Base-by-base conservation (phyloP, 2,888 invertebrate species). In the Scaptodrosophila latifasciaeformis region DNA sequence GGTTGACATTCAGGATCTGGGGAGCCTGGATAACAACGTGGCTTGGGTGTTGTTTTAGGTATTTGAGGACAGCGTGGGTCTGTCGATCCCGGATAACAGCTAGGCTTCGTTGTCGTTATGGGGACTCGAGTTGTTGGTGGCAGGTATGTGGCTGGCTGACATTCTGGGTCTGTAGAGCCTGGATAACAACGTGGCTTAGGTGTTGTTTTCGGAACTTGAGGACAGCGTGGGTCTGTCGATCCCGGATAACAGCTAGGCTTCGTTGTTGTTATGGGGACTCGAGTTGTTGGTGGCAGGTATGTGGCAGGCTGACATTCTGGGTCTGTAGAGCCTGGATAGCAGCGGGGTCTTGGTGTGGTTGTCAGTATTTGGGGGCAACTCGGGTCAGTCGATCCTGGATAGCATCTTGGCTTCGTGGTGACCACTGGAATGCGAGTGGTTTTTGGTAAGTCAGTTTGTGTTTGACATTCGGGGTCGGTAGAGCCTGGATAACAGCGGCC, bases 21-120 rank as follows among this genome's bases (percentile, higher is more conserved):
- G 10, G 82, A 82, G 1, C 87, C 87, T 9, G 66, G 58, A 43
- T 40, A 57, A 31, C 62, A 63, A 1, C 24, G 9, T 18, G 34
- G 39, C 15, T 19, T 40, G 2, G 9, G 5, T 9, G 17, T 55
- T 27, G 44, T 29, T 12, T 4, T 19, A 10, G 44, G 31, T 18
- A 4, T 1, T 40, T 49, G 87, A 86, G 68, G 82, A 17, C 85
- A 86, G 3, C 80, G 68, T 0, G 85, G 80, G 64, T 87, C 85
- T 0, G 76, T 70, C 1, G 84, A 87, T 76, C 65, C 86, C 49
- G 78, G 86, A 58, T 81, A 86, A 50, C 86, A 86, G 2, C 55
- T 45, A 55, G 71, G 47, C 9, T 2, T 71, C 0, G 81, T 66
- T 10, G 46, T 60, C 9, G 55, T 59, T 2, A 80, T 74, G 80